These are phyloP conservation scores for Crotalus tigris DNA, from an alignment of 2,113 vertebrate species.

Conservation along the genomic window DNA sequence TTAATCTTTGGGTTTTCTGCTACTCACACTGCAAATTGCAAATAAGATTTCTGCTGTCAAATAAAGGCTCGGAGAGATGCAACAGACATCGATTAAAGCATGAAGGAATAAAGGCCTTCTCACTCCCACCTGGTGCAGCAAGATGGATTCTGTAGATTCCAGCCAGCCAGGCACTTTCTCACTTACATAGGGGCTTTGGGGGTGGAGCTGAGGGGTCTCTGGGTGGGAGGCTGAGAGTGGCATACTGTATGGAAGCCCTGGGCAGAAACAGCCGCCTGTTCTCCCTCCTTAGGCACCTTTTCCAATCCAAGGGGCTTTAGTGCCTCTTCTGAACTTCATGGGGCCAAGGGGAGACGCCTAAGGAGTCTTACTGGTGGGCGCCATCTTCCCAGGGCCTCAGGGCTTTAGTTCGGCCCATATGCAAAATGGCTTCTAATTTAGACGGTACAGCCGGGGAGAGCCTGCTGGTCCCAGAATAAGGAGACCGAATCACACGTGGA, in stretches of 20 bases:
- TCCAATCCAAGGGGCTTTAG: not conserved
- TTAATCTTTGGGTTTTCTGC: not conserved
- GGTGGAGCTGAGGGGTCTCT: too few relatives aligned
- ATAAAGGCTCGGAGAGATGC: not conserved
- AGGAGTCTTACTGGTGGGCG: too few relatives aligned
- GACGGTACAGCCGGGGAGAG: fast-evolving
- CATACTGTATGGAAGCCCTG: not conserved
- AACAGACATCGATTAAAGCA: not conserved
- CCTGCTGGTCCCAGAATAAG: not conserved
- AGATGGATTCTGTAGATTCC: not conserved
- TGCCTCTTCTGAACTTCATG: not conserved
- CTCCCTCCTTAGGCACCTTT: not conserved
- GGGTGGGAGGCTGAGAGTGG: not conserved
- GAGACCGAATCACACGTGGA: not conserved
- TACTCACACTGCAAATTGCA: too few relatives aligned
- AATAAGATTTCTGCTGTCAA: not conserved
- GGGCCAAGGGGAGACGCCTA: not conserved
- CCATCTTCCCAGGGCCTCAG: too few relatives aligned
- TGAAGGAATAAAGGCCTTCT: not conserved
- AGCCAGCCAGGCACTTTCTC: not conserved
- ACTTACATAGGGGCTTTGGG: not conserved
- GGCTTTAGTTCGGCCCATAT: too few relatives aligned
- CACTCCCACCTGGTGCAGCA: not conserved
- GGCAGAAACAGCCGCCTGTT: not conserved
- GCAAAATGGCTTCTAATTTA: too few relatives aligned